Conservation (phyloP, 2,113 vertebrate species). For the Nyctereutes procyonoides region DNA sequence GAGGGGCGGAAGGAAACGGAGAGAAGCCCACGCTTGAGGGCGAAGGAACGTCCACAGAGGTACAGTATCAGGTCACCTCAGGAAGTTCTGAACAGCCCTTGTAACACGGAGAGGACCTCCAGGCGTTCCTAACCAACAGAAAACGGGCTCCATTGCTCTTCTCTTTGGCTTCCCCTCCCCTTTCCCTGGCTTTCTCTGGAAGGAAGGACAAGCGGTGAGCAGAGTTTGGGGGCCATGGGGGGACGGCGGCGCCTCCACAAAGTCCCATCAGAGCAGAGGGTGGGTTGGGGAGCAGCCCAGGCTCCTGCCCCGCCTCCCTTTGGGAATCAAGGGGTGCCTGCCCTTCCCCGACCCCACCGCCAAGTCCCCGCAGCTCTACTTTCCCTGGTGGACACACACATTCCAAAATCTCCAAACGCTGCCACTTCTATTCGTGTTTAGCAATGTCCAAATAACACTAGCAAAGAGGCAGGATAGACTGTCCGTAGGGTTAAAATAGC, state of each 20-base stretch:
- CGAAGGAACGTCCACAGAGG: background rate
- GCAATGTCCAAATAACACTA: too few relatives aligned
- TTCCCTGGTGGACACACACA: background rate
- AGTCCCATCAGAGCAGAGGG: background rate
- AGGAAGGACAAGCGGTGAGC: background rate
- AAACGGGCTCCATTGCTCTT: background rate
- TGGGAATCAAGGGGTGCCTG: background rate
- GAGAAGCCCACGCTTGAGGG: accelerated
- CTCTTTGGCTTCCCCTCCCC: background rate
- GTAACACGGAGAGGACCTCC: background rate
- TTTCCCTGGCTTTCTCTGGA: background rate
- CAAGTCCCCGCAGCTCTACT: background rate
- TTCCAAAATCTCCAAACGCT: background rate
- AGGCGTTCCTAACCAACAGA: background rate
- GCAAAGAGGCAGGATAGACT: too few relatives aligned
- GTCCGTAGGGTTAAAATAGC: too few relatives aligned
- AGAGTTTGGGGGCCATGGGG: background rate
- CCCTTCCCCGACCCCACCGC: background rate
- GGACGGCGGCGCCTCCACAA: background rate
- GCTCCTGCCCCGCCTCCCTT: background rate
- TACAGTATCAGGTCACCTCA: background rate
- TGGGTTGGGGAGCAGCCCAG: background rate
- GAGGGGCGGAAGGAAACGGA: too few relatives aligned
- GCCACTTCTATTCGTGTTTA: background rate
- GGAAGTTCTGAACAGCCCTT: background rate